These are phyloP conservation scores for Papilio helenus DNA, from an alignment of 1,140 invertebrate genomes.

Conservation along the genomic window DNA sequence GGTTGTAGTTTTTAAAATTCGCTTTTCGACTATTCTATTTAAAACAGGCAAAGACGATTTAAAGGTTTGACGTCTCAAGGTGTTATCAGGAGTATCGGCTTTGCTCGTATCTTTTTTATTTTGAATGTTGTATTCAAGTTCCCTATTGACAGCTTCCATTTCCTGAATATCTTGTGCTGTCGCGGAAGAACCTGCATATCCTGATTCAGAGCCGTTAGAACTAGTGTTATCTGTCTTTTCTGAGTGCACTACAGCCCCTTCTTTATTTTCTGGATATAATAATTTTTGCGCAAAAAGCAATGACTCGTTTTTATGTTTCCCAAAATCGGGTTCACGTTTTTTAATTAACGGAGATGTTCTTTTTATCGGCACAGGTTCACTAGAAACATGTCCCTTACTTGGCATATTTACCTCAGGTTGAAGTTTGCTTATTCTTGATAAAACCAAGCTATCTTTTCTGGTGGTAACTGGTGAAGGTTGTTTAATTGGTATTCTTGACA, in stretches of 20 bases:
- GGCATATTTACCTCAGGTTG: not conserved
- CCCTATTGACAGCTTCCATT: slow-evolving; percentile 39
- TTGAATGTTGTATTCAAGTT: slow-evolving; percentile 4
- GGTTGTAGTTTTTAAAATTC: slow-evolving; percentile 51
- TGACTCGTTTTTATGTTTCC: slow-evolving; percentile 43
- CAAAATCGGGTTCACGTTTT: slow-evolving; percentile 36
- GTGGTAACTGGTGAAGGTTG: not conserved
- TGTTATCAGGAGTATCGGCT: slow-evolving; percentile 22
- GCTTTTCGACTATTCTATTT: slow-evolving; percentile 47
- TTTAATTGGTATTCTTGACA: slow-evolving; percentile 16
- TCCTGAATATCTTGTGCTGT: slow-evolving; percentile 56
- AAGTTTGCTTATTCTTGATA: not conserved
- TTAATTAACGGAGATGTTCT: not conserved
- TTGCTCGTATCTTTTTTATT: slow-evolving; percentile 38
- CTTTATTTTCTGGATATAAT: slow-evolving; percentile 47
- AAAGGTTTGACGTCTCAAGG: slow-evolving; percentile 42
- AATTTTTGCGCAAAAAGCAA: slow-evolving; percentile 42
- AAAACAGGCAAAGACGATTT: slow-evolving; percentile 52
- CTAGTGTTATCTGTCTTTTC: slow-evolving; percentile 62
- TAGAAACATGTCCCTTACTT: not conserved
- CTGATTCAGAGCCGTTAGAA: slow-evolving; percentile 67
- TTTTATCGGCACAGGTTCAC: not conserved
- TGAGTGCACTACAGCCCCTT: slow-evolving; percentile 39
- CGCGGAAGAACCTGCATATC: slow-evolving; percentile 63
- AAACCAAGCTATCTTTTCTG: not conserved